phyloP scores from a whole-genome alignment of 2,113 vertebrate genomes.

The Dasyprocta punctata region DNA sequence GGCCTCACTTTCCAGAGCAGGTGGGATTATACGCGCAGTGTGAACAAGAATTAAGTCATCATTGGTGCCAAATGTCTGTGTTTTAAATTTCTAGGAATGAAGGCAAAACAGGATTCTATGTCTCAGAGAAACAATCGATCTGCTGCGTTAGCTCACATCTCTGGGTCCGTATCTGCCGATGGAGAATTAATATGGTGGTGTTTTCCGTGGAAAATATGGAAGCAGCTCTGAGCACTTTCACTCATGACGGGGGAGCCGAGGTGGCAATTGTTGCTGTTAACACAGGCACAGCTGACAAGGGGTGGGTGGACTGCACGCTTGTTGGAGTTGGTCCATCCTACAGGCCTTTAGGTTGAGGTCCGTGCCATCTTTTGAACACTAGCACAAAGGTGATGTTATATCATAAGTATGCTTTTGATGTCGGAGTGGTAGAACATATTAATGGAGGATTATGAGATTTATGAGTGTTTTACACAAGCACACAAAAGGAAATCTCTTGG shows the following conservation, averaged over 20 bases:
- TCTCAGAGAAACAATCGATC: constrained; percentile 93
- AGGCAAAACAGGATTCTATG: constrained; percentile 91
- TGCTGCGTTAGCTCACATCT: constrained; percentile 89
- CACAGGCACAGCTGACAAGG: constrained; percentile 88
- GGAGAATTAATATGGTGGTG: constrained; percentile 92
- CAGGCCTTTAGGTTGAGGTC: constrained; percentile 87
- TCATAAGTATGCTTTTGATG: constrained; percentile 91
- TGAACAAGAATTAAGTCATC: constrained; percentile 84
- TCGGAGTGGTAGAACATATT: constrained; percentile 92
- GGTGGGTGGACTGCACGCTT: constrained; percentile 86
- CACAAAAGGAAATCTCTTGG: constrained; percentile 1
- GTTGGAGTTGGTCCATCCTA: constrained; percentile 89
- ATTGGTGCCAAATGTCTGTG: constrained; percentile 86
- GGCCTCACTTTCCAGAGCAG: not conserved
- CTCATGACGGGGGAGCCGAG: constrained; percentile 92
- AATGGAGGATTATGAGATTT: constrained; percentile 54
- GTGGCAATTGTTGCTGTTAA: constrained; percentile 93
- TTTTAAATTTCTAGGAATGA: constrained; percentile 93
- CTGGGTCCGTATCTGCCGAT: constrained; percentile 94
- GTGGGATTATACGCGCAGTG: not conserved
- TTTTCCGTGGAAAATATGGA: constrained; percentile 94
- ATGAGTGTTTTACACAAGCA: not conserved
- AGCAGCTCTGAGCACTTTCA: constrained; percentile 93
- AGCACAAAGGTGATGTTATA: constrained; percentile 88
- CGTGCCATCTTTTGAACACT: constrained; percentile 91